Percentiles rank a stretch among this genome's conserved stretches.
Evolutionary conservation across 2,113 vertebrate species (phyloP).

Genomic region (Cephalopterus ornatus): DNA sequence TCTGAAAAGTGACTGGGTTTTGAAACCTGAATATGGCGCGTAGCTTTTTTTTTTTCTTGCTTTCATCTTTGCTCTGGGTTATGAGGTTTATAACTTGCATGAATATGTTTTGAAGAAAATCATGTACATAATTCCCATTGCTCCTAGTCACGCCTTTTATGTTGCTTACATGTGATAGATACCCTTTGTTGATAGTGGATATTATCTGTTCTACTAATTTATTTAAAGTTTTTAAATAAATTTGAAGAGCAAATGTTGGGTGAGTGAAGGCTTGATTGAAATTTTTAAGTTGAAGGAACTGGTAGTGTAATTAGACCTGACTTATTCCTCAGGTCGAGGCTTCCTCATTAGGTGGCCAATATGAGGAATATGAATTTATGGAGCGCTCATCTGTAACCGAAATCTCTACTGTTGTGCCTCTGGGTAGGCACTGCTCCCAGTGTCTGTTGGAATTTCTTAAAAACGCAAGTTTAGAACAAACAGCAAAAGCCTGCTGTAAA

Average conservation of each 20-base stretch:
- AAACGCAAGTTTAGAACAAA: neutral
- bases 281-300: neutral
- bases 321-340: neutral
- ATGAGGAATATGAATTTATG: neutral
- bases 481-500: neutral
- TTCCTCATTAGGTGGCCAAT: neutral
- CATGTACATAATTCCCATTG: neutral
- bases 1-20: conserved; percentile 29
- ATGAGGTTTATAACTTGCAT: neutral
- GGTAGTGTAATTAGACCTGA: neutral
- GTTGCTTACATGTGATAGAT: conserved; percentile 1
- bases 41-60: neutral
- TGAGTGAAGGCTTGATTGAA: conserved; percentile 12
- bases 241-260: conserved; percentile 4
- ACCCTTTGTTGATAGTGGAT: neutral
- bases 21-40: conserved; percentile 58
- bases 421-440: neutral
- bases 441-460: neutral
- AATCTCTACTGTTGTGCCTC: neutral
- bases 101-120: neutral
- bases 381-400: neutral
- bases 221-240: conserved; percentile 41
- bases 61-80: conserved; percentile 16
- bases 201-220: conserved; percentile 7
- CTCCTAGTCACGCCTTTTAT: conserved; percentile 12